Evolutionary conservation across 2,797 vertebrate genomes (phyloP).

Genomic region (Takifugu rubripes): DNA sequence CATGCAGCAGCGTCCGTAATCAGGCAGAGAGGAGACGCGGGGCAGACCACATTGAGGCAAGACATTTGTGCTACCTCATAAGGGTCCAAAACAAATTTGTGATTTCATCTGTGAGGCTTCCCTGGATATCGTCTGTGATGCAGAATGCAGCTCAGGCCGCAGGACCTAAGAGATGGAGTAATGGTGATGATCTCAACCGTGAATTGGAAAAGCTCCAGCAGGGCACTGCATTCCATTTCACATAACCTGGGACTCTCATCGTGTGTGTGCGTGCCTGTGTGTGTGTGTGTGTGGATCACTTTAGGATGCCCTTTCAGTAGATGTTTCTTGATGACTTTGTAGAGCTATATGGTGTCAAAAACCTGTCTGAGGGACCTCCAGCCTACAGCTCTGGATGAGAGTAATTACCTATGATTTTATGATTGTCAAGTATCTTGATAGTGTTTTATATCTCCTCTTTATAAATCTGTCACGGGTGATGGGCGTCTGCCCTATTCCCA

Average conservation of each 20-base stretch:
- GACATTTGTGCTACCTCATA: constrained; percentile 16
- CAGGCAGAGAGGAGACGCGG: constrained; percentile 14
- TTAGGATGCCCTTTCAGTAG: constrained; percentile 18
- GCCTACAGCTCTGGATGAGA: background rate
- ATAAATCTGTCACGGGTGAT: no score
- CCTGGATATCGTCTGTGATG: constrained; percentile 9
- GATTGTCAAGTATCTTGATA: no score
- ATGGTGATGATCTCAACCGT: constrained; percentile 22
- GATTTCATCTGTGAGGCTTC: constrained; percentile 20
- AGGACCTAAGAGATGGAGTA: constrained; percentile 7
- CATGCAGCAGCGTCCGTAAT: constrained; percentile 52
- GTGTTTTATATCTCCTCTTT: no score
- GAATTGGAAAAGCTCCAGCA: constrained; percentile 7
- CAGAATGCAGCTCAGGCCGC: constrained; percentile 19
- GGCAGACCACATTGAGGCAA: constrained; percentile 25
- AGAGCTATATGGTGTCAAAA: constrained; percentile 21
- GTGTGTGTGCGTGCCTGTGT: background rate
- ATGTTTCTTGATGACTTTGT: constrained; percentile 22
- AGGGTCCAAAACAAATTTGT: constrained; percentile 30
- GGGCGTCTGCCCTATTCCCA: no score
- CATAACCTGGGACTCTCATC: constrained; percentile 10
- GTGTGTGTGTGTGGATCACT: constrained; percentile 1
- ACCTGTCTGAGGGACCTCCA: constrained; percentile 8
- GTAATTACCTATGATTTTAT: no score
- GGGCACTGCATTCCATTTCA: background rate